Evolutionary conservation across 2,888 invertebrate genomes (phyloP), one percentile per base, ranked within the genome.

Genomic region (Hirtodrosophila duncani): DNA sequence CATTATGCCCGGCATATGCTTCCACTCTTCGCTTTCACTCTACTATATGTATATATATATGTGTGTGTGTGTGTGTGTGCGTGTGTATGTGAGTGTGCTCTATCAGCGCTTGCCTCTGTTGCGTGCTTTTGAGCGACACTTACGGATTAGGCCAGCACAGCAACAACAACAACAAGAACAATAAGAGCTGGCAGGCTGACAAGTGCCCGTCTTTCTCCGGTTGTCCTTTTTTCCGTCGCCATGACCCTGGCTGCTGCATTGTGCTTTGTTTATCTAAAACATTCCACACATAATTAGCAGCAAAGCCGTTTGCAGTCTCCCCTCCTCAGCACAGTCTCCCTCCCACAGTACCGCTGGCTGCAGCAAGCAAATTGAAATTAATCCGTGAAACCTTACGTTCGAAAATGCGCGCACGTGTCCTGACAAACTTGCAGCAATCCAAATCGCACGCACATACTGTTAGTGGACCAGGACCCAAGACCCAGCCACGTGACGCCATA

Each of bases 311-410:
- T n/a, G n/a, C n/a, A n/a, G n/a, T n/a, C 46, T 46, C 44, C 44
- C 17, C 33, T 36, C 39, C 30, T 8, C 11, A 20, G 11, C 16
- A 24, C 38, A 21, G 24, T 23, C 44, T 8, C 36, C 31, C 7
- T 3, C 18, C n/a, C 3, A 3, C 8, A 6, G n/a, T 14, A 10
- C 29, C 18, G 11, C 21, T 14, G 39, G n/a, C 39, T 53, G 50
- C 30, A 48, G 46, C 67, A 48, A 50, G 77, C 68, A 82, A 83
- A 84, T 84, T 84, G 81, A 83, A 80, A 77, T 71, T 82, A 83
- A 84, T 84, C 84, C 78, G 65, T 61, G 65, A 78, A 82, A 77
- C 81, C 81, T 80, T 82, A 81, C 69, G 74, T 63, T 62, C 21
- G 16, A 57, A 77, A 82, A 66, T 68, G 82, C 68, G 59, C 64